phyloP scores from a whole-genome alignment of 2,113 vertebrate genomes.

The Gymnorhina tibicen region DNA sequence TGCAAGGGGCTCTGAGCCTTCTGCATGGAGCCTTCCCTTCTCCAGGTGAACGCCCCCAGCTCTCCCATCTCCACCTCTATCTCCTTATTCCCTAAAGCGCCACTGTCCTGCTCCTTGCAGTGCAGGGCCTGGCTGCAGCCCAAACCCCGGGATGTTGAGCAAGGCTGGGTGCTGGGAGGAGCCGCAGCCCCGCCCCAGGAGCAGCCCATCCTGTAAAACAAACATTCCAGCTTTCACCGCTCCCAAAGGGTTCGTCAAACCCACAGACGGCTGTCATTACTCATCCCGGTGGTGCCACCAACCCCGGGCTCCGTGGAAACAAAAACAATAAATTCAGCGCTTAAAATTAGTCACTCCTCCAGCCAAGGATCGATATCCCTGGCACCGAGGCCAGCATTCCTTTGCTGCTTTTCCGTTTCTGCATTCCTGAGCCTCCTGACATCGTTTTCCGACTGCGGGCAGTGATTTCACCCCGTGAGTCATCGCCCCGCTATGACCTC shows the following conservation, averaged over 20 bases:
- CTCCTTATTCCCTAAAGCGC: neutral
- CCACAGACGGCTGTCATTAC: neutral
- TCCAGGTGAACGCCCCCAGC: neutral
- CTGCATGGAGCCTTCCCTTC: neutral
- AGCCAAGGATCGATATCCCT: constrained; percentile 9
- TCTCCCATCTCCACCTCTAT: neutral
- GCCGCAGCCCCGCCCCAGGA: neutral
- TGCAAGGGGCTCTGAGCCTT: neutral
- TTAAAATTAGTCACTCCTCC: neutral
- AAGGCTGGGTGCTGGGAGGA: neutral
- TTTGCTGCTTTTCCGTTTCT: neutral
- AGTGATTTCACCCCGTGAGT: neutral
- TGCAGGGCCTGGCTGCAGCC: neutral
- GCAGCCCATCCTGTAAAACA: neutral
- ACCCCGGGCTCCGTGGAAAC: neutral
- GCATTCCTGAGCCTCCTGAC: constrained; percentile 13
- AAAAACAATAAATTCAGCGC: neutral
- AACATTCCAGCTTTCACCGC: constrained; percentile 18
- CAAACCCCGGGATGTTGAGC: neutral
- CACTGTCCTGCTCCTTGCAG: neutral
- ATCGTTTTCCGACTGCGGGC: neutral
- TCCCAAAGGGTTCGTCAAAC: fast-evolving
- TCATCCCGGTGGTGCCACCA: neutral
- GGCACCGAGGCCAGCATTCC: neutral
- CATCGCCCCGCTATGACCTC: neutral